A percentile compares a stretch with the other conserved stretches of the same genome.
phyloP scores from a whole-genome alignment of 1,140 invertebrate genomes.

The Zeugodacus cucurbitae region DNA sequence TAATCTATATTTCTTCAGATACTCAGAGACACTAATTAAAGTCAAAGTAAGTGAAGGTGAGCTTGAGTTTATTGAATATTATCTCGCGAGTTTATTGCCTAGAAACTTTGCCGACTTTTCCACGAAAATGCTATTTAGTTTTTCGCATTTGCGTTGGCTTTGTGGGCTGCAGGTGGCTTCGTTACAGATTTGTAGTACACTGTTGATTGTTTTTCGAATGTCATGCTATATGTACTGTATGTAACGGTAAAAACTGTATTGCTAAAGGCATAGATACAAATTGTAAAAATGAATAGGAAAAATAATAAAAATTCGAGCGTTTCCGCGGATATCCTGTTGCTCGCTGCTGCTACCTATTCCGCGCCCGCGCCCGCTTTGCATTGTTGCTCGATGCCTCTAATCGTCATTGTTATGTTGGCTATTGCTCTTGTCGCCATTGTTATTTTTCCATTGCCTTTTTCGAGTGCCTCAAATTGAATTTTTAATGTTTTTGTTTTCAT shows the following conservation, averaged over 20 bases:
- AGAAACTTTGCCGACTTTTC: background rate
- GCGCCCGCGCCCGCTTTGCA: background rate
- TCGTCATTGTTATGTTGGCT: background rate
- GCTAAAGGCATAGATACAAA: background rate
- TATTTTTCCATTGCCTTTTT: conserved; percentile 25
- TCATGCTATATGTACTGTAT: background rate
- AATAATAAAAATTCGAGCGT: background rate
- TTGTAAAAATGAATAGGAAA: background rate
- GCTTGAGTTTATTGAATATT: no score
- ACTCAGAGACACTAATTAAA: no score
- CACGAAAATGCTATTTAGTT: background rate
- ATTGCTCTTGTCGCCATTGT: background rate
- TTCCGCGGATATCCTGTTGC: conserved; percentile 9
- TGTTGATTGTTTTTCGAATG: background rate
- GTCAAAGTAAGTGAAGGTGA: no score
- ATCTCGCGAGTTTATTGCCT: no score
- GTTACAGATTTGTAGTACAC: background rate
- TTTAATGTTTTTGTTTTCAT: background rate
- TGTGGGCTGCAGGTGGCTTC: background rate
- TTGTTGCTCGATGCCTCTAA: background rate
- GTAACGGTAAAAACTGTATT: background rate
- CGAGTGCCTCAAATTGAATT: conserved; percentile 23
- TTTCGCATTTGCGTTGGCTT: background rate
- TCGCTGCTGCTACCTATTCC: background rate
- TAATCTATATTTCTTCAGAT: no score